Evolutionary conservation across 2,797 vertebrate species (phyloP).

Genomic region (Garrulus glandarius): DNA sequence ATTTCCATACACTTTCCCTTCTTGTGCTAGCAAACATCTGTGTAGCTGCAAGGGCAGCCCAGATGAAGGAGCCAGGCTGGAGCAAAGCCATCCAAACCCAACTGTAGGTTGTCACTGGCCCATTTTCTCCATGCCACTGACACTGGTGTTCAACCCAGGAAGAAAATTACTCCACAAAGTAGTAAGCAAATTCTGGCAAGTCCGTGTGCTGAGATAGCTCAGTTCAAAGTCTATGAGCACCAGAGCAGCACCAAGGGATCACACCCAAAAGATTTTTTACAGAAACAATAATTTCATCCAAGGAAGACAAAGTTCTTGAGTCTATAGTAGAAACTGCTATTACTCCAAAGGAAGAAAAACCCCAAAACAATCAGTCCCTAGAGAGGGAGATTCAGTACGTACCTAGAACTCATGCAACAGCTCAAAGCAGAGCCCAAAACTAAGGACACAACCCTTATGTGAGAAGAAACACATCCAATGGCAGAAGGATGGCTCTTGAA

Average conservation of each 20-base stretch:
- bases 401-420: rapidly evolving
- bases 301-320: not conserved
- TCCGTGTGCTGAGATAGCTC: not conserved
- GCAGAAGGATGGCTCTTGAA: not conserved
- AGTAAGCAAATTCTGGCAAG: not conserved
- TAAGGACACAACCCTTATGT: not conserved
- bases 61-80: not conserved
- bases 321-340: not conserved
- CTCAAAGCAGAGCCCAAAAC: not conserved
- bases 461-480: rapidly evolving
- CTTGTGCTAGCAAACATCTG: not conserved
- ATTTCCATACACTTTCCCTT: not conserved
- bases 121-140: not conserved
- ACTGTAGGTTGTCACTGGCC: not conserved
- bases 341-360: not conserved
- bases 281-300: not conserved
- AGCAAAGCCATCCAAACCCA: not conserved
- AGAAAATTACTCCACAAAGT: not conserved
- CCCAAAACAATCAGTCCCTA: not conserved
- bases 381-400: not conserved
- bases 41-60: not conserved
- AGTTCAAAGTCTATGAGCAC: not conserved
- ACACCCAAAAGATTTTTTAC: not conserved
- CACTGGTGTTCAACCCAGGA: not conserved
- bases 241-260: not conserved